These are phyloP conservation scores for Orius insidiosus DNA, from an alignment of 1,140 invertebrate species.

Conservation along the genomic window DNA sequence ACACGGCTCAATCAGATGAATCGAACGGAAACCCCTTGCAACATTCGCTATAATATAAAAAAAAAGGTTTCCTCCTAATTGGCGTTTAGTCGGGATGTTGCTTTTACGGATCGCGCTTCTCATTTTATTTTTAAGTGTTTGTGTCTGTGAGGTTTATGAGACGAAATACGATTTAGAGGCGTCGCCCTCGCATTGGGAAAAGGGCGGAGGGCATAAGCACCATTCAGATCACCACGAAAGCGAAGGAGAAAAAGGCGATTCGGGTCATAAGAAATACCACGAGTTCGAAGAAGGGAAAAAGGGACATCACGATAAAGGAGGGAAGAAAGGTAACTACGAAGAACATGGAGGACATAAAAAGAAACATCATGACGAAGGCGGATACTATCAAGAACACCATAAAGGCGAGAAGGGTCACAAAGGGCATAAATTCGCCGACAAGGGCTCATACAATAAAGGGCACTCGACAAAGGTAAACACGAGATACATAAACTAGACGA, in stretches of 20 bases:
- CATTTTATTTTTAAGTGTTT: too few relatives aligned
- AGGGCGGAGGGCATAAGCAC: conserved; percentile 37
- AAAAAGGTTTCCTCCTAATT: neutral
- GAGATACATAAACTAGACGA: conserved; percentile 52
- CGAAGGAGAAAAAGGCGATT: conserved; percentile 38
- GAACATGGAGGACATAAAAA: conserved; percentile 45
- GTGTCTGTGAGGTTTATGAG: too few relatives aligned
- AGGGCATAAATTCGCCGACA: conserved; percentile 43
- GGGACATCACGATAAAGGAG: conserved; percentile 40
- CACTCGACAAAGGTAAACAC: conserved; percentile 43
- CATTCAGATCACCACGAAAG: conserved; percentile 36
- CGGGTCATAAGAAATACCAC: conserved; percentile 37
- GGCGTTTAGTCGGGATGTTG: conserved; percentile 6
- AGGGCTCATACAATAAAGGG: conserved; percentile 41
- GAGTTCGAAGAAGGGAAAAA: conserved; percentile 44
- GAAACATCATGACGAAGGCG: conserved; percentile 38
- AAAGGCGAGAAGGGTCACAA: conserved; percentile 42
- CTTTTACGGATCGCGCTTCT: neutral
- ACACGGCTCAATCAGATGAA: conserved; percentile 7
- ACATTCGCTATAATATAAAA: neutral
- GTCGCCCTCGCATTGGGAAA: conserved; percentile 24
- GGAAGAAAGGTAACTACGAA: conserved; percentile 39
- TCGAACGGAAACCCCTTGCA: conserved; percentile 3
- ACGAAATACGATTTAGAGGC: neutral
- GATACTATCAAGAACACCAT: conserved; percentile 28